These are phyloP conservation scores for Drosophila falleni DNA, from an alignment of 2,888 invertebrate species.

Conservation along the genomic window DNA sequence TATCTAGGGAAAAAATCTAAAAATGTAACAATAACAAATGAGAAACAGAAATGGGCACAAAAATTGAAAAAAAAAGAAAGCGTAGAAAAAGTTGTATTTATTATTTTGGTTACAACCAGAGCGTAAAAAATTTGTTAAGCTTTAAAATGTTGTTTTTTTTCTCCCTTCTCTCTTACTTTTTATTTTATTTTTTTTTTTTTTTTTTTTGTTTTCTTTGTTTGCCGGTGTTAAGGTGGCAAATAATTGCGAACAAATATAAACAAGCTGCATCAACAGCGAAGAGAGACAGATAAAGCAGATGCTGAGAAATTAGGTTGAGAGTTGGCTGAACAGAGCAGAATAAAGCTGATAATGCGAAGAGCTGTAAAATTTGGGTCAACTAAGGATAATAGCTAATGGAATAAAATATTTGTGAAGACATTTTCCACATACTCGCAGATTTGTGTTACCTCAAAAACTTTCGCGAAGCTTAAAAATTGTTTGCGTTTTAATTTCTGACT, in stretches of 20 bases:
- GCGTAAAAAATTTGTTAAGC: slow-evolving; percentile 71
- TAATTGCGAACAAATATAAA: slow-evolving; percentile 56
- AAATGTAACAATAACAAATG: slow-evolving; percentile 76
- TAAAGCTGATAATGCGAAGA: slow-evolving; percentile 17
- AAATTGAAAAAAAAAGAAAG: slow-evolving; percentile 38
- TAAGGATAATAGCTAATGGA: slow-evolving; percentile 6
- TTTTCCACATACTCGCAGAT: not conserved
- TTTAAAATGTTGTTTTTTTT: slow-evolving; percentile 53
- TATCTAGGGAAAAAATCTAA: slow-evolving; percentile 61
- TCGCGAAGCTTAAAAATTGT: too few species aligned
- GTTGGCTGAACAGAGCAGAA: not conserved
- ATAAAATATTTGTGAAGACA: not conserved
- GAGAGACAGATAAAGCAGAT: slow-evolving; percentile 24
- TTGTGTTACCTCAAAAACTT: too few species aligned
- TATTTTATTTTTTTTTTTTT: not conserved
- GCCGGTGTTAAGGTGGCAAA: slow-evolving; percentile 55
- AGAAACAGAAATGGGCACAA: slow-evolving; percentile 58
- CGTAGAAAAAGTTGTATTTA: slow-evolving; percentile 54
- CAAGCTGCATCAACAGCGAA: slow-evolving; percentile 31
- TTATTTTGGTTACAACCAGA: slow-evolving; percentile 57
- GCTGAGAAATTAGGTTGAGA: slow-evolving; percentile 23
- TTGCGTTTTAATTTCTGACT: too few species aligned
- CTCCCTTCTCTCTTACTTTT: not conserved
- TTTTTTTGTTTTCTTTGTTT: slow-evolving; percentile 13
- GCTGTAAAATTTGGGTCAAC: slow-evolving; percentile 23